These are phyloP conservation scores for Melanotaenia parkinsoni DNA, from an alignment of 2,797 vertebrate genomes.

Conservation along the genomic window DNA sequence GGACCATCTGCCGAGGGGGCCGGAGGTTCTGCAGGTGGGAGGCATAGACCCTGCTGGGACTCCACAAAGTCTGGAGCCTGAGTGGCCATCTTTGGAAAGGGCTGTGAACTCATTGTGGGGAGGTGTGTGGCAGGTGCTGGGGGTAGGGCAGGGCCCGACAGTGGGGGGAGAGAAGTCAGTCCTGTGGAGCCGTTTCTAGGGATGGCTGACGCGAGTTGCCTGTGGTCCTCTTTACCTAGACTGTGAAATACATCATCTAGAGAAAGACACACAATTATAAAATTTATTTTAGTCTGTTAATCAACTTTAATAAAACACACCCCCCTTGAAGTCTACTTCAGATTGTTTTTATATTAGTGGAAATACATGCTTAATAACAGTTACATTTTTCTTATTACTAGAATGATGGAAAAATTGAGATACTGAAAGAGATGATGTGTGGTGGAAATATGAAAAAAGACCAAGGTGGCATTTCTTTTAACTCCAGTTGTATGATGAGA, in stretches of 20 bases:
- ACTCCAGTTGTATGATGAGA: too few species aligned
- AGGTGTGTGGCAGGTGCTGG: constrained; percentile 88
- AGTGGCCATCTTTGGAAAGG: constrained; percentile 90
- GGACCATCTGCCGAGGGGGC: constrained; percentile 84
- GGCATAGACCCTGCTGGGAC: constrained; percentile 88
- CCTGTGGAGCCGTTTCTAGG: constrained; percentile 89
- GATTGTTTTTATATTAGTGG: too few species aligned
- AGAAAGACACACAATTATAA: constrained; percentile 30
- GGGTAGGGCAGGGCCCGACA: constrained; percentile 86
- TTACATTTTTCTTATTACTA: too few species aligned
- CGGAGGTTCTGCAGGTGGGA: constrained; percentile 86
- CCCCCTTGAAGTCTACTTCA: too few species aligned
- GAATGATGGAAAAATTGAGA: not conserved
- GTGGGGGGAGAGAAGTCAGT: constrained; percentile 87
- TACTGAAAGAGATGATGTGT: not conserved
- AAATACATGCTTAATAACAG: too few species aligned
- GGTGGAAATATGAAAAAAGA: not conserved
- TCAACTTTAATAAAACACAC: not conserved
- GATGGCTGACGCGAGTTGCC: constrained; percentile 85
- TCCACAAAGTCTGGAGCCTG: constrained; percentile 90
- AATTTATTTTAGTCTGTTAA: not conserved
- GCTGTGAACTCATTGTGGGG: constrained; percentile 85
- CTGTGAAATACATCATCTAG: constrained; percentile 95
- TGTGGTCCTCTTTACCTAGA: constrained; percentile 92
- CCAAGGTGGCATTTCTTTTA: not conserved